Percentiles rank a stretch among this genome's conserved stretches.
Conservation (phyloP, 2,113 vertebrate species). For the Chaetops frenatus region DNA sequence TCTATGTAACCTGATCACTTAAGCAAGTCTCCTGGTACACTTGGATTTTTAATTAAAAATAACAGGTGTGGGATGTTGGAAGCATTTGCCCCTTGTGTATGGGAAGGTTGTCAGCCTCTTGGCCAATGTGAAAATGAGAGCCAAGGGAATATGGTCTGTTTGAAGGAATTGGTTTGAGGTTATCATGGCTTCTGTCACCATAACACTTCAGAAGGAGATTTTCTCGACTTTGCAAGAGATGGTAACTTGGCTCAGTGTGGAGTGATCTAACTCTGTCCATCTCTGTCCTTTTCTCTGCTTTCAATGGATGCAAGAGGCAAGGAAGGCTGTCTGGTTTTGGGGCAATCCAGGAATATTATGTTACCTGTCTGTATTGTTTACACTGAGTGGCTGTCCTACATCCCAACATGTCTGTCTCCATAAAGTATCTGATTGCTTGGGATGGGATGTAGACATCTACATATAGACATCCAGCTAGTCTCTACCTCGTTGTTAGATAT, state of each 20-base stretch:
- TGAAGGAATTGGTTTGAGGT: not conserved
- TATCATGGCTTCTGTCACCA: not conserved
- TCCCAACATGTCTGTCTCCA: not conserved
- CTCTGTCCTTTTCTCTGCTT: not conserved
- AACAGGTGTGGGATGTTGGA: not conserved
- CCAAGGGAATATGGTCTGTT: not conserved
- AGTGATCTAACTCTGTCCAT: not conserved
- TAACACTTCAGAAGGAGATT: not conserved
- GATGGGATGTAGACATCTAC: not conserved
- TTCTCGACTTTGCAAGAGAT: not conserved
- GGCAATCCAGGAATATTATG: not conserved
- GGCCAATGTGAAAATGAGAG: not conserved
- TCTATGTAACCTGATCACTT: not conserved
- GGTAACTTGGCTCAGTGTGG: not conserved
- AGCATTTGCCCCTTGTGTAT: not conserved
- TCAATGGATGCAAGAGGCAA: not conserved
- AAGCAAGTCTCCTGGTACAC: not conserved
- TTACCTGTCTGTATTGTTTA: not conserved
- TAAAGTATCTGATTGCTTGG: not conserved
- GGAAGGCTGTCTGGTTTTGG: not conserved
- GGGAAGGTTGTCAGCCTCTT: not conserved
- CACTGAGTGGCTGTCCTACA: fast-evolving
- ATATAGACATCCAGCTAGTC: not conserved
- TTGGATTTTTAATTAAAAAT: not conserved
- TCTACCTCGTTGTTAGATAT: not conserved